phyloP scores from a whole-genome alignment of 2,888 invertebrate genomes.

The Oeneis ivallda region DNA sequence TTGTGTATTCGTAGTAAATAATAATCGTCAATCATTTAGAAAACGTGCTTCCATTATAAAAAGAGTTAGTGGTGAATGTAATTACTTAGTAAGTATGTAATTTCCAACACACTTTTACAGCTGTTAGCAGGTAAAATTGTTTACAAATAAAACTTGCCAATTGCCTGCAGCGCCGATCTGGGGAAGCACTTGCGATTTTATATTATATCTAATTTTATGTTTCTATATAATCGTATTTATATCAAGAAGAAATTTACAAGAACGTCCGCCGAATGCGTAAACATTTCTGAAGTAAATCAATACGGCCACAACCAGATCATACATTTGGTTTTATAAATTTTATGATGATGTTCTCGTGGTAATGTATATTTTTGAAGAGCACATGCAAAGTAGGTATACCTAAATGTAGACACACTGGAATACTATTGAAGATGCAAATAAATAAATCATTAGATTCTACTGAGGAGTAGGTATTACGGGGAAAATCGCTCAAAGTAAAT shows the following conservation, averaged over 20 bases:
- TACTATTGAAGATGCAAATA: constrained; percentile 38
- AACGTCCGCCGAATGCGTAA: constrained; percentile 68
- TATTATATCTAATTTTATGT: constrained; percentile 8
- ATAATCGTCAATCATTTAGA: too few species aligned
- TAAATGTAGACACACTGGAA: constrained; percentile 32
- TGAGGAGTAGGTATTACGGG: background rate
- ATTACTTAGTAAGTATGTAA: background rate
- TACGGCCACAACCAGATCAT: constrained; percentile 55
- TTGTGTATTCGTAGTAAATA: too few species aligned
- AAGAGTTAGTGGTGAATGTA: background rate
- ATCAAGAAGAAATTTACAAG: constrained; percentile 43
- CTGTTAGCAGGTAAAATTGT: constrained; percentile 9
- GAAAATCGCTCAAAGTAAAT: background rate
- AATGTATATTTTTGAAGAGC: constrained; percentile 59
- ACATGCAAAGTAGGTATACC: constrained; percentile 33
- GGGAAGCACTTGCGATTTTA: constrained; percentile 25
- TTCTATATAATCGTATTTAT: background rate
- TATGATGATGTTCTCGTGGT: constrained; percentile 68
- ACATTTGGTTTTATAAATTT: constrained; percentile 68
- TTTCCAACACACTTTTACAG: background rate
- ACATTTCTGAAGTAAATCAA: constrained; percentile 73
- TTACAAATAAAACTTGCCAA: constrained; percentile 29
- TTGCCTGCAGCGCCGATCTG: constrained; percentile 6
- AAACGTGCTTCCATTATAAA: background rate
- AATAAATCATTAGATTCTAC: constrained; percentile 18